Percentiles rank a stretch among this genome's conserved stretches.
phyloP scores from a whole-genome alignment of 2,888 invertebrate species.

The Clusia tigrina region DNA sequence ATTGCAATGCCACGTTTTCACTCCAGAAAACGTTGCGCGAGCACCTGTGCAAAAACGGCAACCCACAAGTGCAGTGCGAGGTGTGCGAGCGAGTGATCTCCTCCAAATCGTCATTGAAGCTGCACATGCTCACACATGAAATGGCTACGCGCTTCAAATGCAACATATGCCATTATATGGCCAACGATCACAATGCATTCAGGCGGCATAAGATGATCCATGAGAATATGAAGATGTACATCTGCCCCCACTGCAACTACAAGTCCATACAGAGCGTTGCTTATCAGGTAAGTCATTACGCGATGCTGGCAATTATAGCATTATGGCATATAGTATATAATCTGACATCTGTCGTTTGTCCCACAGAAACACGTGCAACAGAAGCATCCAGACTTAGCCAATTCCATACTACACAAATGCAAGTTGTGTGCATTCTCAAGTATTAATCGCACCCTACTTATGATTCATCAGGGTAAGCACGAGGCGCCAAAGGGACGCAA shows the following conservation, averaged over 20 bases:
- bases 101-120: constrained; percentile 66
- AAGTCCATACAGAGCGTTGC: constrained; percentile 82
- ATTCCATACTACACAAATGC: constrained; percentile 67
- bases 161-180: constrained; percentile 74
- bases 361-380: constrained; percentile 75
- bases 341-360: constrained; percentile 21
- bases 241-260: constrained; percentile 81
- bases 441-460: constrained; percentile 58
- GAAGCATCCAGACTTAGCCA: constrained; percentile 77
- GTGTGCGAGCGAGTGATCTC: constrained; percentile 55
- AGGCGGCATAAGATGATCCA: constrained; percentile 79
- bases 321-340: neutral
- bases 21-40: constrained; percentile 64
- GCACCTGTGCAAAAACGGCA: constrained; percentile 67
- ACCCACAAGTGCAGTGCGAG: constrained; percentile 66
- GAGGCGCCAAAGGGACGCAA: constrained; percentile 34
- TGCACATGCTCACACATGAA: constrained; percentile 66
- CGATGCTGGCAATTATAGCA: neutral
- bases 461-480: constrained; percentile 60
- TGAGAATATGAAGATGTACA: constrained; percentile 77
- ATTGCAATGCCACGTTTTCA: constrained; percentile 58
- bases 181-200: constrained; percentile 83
- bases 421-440: constrained; percentile 57
- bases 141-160: constrained; percentile 72
- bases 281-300: constrained; percentile 68